Percentiles rank a stretch among this genome's conserved stretches.
phyloP scores from a whole-genome alignment of 2,888 invertebrate genomes.

The Onchidella celtica region DNA sequence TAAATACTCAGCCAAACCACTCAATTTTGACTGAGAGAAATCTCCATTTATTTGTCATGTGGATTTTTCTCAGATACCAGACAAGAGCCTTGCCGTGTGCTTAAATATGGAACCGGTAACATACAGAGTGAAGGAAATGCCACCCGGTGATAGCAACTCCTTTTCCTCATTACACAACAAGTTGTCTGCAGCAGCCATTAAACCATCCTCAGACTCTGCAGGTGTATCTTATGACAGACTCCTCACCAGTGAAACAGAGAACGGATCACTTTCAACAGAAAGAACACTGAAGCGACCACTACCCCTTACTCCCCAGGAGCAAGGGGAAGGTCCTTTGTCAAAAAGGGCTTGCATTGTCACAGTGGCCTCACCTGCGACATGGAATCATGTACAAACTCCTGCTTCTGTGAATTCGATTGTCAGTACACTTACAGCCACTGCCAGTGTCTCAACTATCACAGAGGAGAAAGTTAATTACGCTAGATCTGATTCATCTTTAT shows the following conservation, averaged over 20 bases:
- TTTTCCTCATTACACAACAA: conserved; percentile 57
- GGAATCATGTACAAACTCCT: background rate
- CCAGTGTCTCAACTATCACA: conserved; percentile 5
- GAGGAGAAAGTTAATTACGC: conserved; percentile 33
- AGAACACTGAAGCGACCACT: conserved; percentile 55
- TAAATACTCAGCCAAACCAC: no score
- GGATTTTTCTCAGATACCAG: conserved; percentile 62
- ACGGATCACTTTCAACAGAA: background rate
- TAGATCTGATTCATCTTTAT: conserved; percentile 24
- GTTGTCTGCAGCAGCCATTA: conserved; percentile 37
- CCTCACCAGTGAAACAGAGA: background rate
- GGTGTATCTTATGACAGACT: conserved; percentile 55
- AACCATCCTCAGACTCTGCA: conserved; percentile 37
- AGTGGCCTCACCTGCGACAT: background rate
- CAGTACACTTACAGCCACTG: conserved; percentile 1
- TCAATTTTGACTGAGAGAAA: no score
- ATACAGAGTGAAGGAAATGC: conserved; percentile 69
- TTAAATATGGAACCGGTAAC: conserved; percentile 65
- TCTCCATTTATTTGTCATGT: no score
- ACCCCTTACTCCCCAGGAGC: conserved; percentile 58
- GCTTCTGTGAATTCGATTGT: conserved; percentile 1
- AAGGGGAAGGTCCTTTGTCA: conserved; percentile 47
- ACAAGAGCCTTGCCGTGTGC: conserved; percentile 62
- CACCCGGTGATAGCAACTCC: conserved; percentile 59
- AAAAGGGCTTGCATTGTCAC: conserved; percentile 20